Evolutionary conservation across 2,888 invertebrate species (phyloP), one percentile per base, ranked within the genome.

Genomic region (Rhagium mordax): DNA sequence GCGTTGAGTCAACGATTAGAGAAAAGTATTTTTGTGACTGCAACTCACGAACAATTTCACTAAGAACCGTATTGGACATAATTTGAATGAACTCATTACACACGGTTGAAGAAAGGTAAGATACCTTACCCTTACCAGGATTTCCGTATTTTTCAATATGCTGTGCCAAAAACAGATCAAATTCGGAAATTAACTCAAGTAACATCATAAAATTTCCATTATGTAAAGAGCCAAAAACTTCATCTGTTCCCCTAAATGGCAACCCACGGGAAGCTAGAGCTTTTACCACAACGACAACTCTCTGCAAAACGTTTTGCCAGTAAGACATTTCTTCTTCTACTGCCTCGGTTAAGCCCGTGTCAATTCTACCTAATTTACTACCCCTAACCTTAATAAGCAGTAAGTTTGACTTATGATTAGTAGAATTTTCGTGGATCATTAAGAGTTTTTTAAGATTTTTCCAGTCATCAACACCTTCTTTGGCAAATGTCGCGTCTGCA

Each of bases 181-280:
- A 85, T 72, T 84, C 74, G n/a, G 81, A 67, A 15, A 84, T 41
- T 16, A 83, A 70, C 73, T 85, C 82, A 16, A 84, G 18, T 21
- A 64, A 60, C 53, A 79, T 79, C 10, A 83, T 67, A 75, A 77
- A 84, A 67, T 84, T 85, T 33, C 82, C 83, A 78, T 82, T 84
- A 57, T 77, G 41, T 49, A 53, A 16, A 10, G 72, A 74, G 29
- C 79, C 76, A 74, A 84, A 76, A 24, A 24, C 78, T 71, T 84
- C 81, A 74, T 75, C 62, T 10, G 74, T 21, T 27, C 76, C 78
- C 57, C 73, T 48, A 47, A 78, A 73, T 29, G 77, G 41, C 8
- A 79, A 61, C 33, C 78, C 78, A 41, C 75, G 62, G 16, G 66
- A 33, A 29, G 74, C 62, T 62, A 78, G 47, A 33, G 51, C 33